These are phyloP conservation scores for Lasioglossum vierecki DNA, from an alignment of 2,888 invertebrate species.

Conservation along the genomic window DNA sequence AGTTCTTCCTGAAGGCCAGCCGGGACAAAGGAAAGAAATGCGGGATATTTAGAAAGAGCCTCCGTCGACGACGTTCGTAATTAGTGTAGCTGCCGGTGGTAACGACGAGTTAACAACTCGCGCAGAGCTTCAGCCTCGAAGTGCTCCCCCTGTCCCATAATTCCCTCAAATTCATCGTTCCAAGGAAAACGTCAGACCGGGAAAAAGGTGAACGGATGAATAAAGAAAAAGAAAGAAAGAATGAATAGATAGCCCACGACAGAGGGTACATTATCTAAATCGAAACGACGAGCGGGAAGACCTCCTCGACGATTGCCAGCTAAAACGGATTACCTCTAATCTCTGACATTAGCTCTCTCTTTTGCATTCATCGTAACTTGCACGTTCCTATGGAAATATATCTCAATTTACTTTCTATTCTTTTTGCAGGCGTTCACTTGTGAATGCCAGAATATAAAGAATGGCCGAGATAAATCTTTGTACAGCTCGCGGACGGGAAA, in stretches of 20 bases:
- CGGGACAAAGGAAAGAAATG: constrained; percentile 40
- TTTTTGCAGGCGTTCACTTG: constrained; percentile 49
- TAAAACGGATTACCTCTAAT: constrained; percentile 73
- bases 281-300: constrained; percentile 65
- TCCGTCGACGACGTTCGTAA: constrained; percentile 62
- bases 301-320: constrained; percentile 69
- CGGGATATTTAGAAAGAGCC: constrained; percentile 62
- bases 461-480: constrained; percentile 63
- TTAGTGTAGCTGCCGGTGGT: constrained; percentile 64
- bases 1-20: constrained; percentile 24
- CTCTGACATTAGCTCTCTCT: constrained; percentile 72
- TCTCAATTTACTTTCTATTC: constrained; percentile 64
- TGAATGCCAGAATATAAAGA: constrained; percentile 61
- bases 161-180: constrained; percentile 67
- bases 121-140: constrained; percentile 61
- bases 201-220: constrained; percentile 17
- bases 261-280: constrained; percentile 68
- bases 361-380: constrained; percentile 63
- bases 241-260: constrained; percentile 41
- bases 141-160: constrained; percentile 54
- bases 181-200: constrained; percentile 35
- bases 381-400: constrained; percentile 67
- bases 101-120: constrained; percentile 57
- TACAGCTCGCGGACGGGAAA: constrained; percentile 37
- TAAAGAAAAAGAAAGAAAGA: neutral